phyloP scores from a whole-genome alignment of 2,888 invertebrate genomes.

The Catocala sponsa region DNA sequence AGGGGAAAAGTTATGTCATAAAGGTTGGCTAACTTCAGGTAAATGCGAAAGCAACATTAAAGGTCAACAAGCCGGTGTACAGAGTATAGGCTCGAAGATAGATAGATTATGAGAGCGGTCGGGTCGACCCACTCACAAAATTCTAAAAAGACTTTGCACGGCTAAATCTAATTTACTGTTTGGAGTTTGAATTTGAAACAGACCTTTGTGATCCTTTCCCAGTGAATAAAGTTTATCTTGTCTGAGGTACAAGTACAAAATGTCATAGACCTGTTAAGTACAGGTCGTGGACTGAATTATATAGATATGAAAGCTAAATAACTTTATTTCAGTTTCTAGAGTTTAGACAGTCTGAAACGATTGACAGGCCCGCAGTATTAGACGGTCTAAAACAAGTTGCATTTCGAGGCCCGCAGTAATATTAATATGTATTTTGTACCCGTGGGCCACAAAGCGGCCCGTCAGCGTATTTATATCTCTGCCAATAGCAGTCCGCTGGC shows the following conservation, averaged over 20 bases:
- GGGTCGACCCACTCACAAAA: slow-evolving; percentile 5
- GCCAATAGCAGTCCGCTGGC: too few species aligned
- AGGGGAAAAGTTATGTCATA: too few species aligned
- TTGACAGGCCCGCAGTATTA: too few species aligned
- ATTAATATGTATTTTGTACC: too few species aligned
- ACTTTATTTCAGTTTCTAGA: too few species aligned
- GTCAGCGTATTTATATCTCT: too few species aligned
- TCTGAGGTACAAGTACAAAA: slow-evolving; percentile 26
- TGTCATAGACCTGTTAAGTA: slow-evolving; percentile 27
- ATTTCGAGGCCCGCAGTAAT: too few species aligned
- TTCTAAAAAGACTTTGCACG: slow-evolving; percentile 23
- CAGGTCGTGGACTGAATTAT: neutral
- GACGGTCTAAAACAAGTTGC: too few species aligned
- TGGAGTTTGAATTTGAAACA: slow-evolving; percentile 36
- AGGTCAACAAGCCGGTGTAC: neutral
- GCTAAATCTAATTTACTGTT: slow-evolving; percentile 38
- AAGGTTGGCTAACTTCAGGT: too few species aligned
- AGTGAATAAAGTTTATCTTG: slow-evolving; percentile 33
- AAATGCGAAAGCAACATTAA: neutral
- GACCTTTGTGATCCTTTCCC: slow-evolving; percentile 37
- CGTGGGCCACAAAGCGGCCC: too few species aligned
- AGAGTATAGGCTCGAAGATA: slow-evolving; percentile 10
- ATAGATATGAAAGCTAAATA: too few species aligned
- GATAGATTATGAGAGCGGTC: neutral
- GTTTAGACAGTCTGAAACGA: too few species aligned